phyloP scores from a whole-genome alignment of 2,113 vertebrate species.

The Haemorhous mexicanus region DNA sequence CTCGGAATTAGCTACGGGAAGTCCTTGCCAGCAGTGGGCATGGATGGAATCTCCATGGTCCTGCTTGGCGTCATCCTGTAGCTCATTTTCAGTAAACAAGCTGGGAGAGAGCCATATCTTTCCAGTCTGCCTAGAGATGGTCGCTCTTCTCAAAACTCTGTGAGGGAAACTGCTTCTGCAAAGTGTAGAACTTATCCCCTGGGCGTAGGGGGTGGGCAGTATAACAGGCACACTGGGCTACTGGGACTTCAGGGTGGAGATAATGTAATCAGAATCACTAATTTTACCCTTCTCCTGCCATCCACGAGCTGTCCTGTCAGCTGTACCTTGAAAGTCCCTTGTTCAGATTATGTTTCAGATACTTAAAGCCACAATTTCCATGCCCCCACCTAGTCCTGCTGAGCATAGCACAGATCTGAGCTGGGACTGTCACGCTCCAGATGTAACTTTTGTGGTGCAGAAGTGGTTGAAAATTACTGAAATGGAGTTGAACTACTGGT shows the following conservation, averaged over 20 bases:
- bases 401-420: neutral
- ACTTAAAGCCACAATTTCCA: neutral
- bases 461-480: neutral
- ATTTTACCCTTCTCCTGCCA: neutral
- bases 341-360: neutral
- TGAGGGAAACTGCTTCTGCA: neutral
- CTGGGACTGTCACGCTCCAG: neutral
- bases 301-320: neutral
- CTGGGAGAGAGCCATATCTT: neutral
- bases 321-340: neutral
- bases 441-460: neutral
- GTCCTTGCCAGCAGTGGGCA: accelerated
- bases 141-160: neutral
- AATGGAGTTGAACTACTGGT: neutral
- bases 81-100: neutral
- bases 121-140: neutral
- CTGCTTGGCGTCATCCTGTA: neutral
- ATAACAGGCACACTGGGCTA: neutral
- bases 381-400: neutral
- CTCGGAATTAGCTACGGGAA: accelerated
- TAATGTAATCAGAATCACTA: neutral
- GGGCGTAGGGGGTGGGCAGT: neutral
- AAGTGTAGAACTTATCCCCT: neutral
- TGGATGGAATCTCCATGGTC: neutral
- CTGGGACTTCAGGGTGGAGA: neutral